Conservation (phyloP, 2,888 invertebrate species). For the Coecobrya sp. region DNA sequence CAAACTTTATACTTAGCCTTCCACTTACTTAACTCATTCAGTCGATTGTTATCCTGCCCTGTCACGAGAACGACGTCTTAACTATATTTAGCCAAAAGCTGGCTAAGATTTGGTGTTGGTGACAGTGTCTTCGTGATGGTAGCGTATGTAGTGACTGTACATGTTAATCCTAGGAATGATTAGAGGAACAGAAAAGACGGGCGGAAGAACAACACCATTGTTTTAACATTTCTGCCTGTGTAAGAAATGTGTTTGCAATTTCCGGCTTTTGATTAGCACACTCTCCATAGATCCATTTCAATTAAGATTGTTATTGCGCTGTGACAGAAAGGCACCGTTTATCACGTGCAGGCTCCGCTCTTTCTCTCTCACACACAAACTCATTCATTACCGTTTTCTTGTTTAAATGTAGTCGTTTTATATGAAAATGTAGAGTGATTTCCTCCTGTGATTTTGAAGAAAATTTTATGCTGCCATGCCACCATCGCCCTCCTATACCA, state of each 20-base stretch:
- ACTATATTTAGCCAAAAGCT: not conserved
- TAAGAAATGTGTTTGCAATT: slow-evolving; percentile 46
- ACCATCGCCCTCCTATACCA: not conserved
- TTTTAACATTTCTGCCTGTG: not conserved
- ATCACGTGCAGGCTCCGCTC: slow-evolving; percentile 21
- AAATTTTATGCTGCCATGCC: slow-evolving; percentile 17
- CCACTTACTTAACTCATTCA: slow-evolving; percentile 20
- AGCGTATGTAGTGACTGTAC: not conserved
- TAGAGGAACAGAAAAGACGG: not conserved
- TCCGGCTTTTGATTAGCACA: slow-evolving; percentile 62
- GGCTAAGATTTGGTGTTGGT: not conserved
- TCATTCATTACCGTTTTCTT: not conserved
- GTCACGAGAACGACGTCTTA: slow-evolving; percentile 1
- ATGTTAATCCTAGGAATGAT: no score
- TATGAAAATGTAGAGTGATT: slow-evolving; percentile 57
- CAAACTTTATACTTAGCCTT: not conserved
- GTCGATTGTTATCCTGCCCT: not conserved
- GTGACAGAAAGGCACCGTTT: slow-evolving; percentile 32
- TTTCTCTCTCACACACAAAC: not conserved
- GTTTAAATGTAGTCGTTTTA: slow-evolving; percentile 28
- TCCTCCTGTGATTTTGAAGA: slow-evolving; percentile 53
- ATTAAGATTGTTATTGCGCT: slow-evolving; percentile 36
- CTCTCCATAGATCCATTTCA: slow-evolving; percentile 57
- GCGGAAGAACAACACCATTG: not conserved
- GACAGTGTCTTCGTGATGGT: slow-evolving; percentile 48